Base-by-base conservation (phyloP, 2,888 invertebrate species). In the Helobdella robusta region DNA sequence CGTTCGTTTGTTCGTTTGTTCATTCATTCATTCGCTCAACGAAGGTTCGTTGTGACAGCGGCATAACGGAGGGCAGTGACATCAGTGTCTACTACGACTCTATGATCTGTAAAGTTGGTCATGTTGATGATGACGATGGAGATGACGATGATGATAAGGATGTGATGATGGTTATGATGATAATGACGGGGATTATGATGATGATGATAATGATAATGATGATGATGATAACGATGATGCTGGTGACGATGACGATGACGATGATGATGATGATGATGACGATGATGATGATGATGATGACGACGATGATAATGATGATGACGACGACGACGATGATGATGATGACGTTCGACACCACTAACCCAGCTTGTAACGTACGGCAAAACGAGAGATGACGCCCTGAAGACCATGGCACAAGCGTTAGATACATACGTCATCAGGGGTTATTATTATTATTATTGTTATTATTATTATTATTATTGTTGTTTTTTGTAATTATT, bases 21-120 rank as follows among this genome's bases (percentile, higher is more conserved):
- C 23, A 25, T 34, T 52, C 6, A 23, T 34, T 15, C 48, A 3
- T 15, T 18, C 25, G 23, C 52, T 40, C 36, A 15, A 28, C 68
- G 1, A 69, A 83, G 77, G 82, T 84, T n/a, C 79, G 86, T 48
- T 85, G 85, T 78, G 86, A 86, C 74, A 84, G 84, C 75, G 86
- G 86, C 46, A 83, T 86, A 59, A 80, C 83, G 70, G 86, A 85
- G 76, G 86, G 86, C 8, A 84, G 83, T 70, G 84, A 85, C 75
- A 86, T 86, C 72, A 84, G 84, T 72, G 84, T 86, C 68, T 85
- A 84, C 75, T 86, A 86, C 75, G 86, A 86, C 77, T 84, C 86
- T 1, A 84, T 86, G 83, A 86, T 86, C 71, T 85, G 85, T 74
- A 86, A 86, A 78, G 81, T 82, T 70, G 70, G 70, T 48, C 11